phyloP scores from a whole-genome alignment of 2,888 invertebrate genomes.

The Melinopterus prodromus region DNA sequence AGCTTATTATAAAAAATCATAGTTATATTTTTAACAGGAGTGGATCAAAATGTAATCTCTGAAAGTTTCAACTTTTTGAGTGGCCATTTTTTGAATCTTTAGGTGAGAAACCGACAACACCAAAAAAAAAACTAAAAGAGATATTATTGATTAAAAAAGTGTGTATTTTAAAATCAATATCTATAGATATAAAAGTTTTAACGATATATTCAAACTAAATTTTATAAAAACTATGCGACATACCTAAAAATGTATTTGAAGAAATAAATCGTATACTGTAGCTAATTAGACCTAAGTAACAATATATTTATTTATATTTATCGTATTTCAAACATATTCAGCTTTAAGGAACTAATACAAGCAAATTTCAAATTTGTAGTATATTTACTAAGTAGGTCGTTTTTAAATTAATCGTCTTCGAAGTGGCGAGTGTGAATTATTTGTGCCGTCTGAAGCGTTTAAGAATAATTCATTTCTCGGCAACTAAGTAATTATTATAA shows the following conservation, averaged over 20 bases:
- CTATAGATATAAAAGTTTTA: constrained; percentile 48
- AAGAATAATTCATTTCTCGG: constrained; percentile 38
- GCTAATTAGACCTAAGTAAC: constrained; percentile 27
- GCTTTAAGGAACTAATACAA: constrained; percentile 45
- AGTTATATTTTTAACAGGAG: constrained; percentile 33
- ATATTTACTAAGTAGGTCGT: constrained; percentile 43
- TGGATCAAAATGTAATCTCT: constrained; percentile 25
- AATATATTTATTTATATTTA: constrained; percentile 41
- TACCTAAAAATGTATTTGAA: constrained; percentile 47
- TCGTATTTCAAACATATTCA: constrained; percentile 44
- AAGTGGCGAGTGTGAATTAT: constrained; percentile 38
- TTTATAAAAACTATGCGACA: constrained; percentile 46
- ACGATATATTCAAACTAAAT: constrained; percentile 49
- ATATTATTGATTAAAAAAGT: constrained; percentile 40
- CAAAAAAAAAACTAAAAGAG: constrained; percentile 36
- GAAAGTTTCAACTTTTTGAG: neutral
- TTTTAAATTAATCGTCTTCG: constrained; percentile 41
- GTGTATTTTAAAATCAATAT: constrained; percentile 46
- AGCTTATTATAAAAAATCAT: neutral
- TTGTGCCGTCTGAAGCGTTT: constrained; percentile 20
- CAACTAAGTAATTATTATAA: constrained; percentile 38
- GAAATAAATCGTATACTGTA: constrained; percentile 37
- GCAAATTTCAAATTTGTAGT: constrained; percentile 44
- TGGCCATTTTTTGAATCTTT: constrained; percentile 21
- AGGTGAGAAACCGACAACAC: constrained; percentile 38